Evolutionary conservation across 2,888 invertebrate genomes (phyloP), one percentile per base, ranked within the genome.

Genomic region (Desoria tigrina): DNA sequence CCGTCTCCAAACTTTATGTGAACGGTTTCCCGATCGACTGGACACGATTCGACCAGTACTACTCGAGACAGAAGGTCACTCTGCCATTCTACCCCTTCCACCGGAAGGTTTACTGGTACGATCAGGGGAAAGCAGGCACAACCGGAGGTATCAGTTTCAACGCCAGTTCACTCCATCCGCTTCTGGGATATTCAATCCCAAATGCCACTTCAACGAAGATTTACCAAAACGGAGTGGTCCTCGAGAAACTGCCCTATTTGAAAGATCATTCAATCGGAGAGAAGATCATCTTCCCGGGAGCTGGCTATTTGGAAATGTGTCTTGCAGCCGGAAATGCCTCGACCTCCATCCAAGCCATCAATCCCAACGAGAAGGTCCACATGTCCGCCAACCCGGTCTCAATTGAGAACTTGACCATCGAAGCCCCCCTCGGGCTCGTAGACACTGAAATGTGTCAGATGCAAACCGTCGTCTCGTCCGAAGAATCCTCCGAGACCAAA

Each of bases 51-150:
- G 68, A 69, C 39, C 63, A 66, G 2, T 59, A 37, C 11, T 60
- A 56, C 23, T 37, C 42, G 16, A 32, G 66, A 4, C 42, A 63
- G 16, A 69, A 61, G 28, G 24, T 63, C 7, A 39, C 26, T 14
- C 55, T 73, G 9, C 74, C 74, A 26, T 56, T 64, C 1, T 74
- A 74, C 42, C 72, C 74, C 3, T 72, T 74, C 59, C 57, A 60
- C 14, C 50, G 69, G 37, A 65, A 68, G 21, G 68, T 65, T 37
- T 60, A 37, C 26, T 67, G 67, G 67, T 67, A 28, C n/a, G 50
- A 37, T 26, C 18, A 14, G 16, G 21, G 9, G 32, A 39, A 27
- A n/a, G 4, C 42, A 21, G 39, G 28, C 6, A 7, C 27, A 7
- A 51, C 7, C 24, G 16, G 14, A 3, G 55, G 55, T 4, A 28